phyloP scores from a whole-genome alignment of 2,797 vertebrate genomes.

The Nannoperca obscura region DNA sequence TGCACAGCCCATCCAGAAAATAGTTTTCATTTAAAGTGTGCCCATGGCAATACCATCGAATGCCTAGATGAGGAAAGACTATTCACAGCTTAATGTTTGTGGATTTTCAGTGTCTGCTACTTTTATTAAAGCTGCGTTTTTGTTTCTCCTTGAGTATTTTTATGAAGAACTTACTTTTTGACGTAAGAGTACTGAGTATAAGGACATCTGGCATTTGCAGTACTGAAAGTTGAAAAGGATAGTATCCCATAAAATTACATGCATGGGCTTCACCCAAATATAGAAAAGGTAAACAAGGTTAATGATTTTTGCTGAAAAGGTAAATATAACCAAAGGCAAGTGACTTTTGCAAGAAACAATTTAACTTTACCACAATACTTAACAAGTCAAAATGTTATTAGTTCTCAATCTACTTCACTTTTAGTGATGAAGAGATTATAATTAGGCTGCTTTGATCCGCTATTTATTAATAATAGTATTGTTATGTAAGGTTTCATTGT shows the following conservation, averaged over 20 bases:
- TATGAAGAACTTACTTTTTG: conserved; percentile 19
- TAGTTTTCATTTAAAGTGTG: conserved; percentile 40
- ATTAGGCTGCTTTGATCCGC: not conserved
- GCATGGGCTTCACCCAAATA: not conserved
- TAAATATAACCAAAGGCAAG: not conserved
- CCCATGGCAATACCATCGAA: conserved; percentile 38
- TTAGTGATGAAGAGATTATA: not conserved
- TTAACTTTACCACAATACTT: not conserved
- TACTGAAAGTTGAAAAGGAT: conserved; percentile 5
- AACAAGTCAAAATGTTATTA: not conserved
- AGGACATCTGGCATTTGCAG: not conserved
- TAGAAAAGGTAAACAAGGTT: not conserved
- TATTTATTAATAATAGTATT: not conserved
- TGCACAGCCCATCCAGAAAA: conserved; percentile 41
- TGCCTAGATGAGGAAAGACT: conserved; percentile 28
- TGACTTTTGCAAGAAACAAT: not conserved
- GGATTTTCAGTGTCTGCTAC: conserved; percentile 36
- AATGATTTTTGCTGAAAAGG: not conserved
- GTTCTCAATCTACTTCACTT: not conserved
- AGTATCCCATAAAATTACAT: not conserved
- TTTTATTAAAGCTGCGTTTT: conserved; percentile 30
- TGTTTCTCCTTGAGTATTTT: conserved; percentile 16
- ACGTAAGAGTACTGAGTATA: not conserved
- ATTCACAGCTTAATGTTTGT: conserved; percentile 36
- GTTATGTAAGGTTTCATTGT: not conserved